Percentiles rank a stretch among this genome's conserved stretches.
These are phyloP conservation scores for Monodelphis domestica DNA, from an alignment of 2,797 vertebrate species.

Conservation along the genomic window DNA sequence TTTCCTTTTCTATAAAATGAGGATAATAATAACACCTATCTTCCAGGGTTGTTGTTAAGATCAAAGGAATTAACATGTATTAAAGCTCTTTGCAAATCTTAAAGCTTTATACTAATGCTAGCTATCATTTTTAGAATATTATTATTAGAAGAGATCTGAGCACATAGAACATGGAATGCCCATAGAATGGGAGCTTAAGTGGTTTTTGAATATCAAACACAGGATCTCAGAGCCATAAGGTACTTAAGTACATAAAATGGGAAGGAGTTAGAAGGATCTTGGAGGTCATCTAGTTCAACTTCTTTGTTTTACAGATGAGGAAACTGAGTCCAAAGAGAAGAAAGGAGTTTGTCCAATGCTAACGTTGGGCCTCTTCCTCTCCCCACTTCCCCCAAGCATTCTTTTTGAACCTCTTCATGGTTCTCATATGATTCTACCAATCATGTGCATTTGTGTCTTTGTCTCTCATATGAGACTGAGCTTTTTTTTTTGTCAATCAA, in stretches of 20 bases:
- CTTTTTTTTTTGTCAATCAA: not conserved
- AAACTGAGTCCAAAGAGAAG: no score
- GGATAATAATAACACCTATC: not conserved
- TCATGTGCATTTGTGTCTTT: not conserved
- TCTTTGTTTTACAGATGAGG: no score
- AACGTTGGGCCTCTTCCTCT: not conserved
- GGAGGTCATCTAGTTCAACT: no score
- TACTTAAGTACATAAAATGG: not conserved
- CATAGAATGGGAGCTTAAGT: not conserved
- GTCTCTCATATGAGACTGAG: not conserved
- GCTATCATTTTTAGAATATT: not conserved
- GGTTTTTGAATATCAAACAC: not conserved
- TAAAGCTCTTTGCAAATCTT: not conserved
- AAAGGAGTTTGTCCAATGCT: no score
- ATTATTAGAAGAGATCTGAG: not conserved
- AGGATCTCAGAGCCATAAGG: not conserved
- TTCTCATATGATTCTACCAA: not conserved
- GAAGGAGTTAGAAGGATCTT: no score
- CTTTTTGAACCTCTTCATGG: not conserved
- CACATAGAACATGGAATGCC: not conserved
- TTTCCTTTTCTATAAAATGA: not conserved
- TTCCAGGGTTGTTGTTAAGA: not conserved
- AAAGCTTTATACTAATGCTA: not conserved
- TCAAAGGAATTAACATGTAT: not conserved
- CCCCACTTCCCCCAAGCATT: not conserved